Conservation (phyloP, 2,888 invertebrate species). For the Boloria selene region DNA sequence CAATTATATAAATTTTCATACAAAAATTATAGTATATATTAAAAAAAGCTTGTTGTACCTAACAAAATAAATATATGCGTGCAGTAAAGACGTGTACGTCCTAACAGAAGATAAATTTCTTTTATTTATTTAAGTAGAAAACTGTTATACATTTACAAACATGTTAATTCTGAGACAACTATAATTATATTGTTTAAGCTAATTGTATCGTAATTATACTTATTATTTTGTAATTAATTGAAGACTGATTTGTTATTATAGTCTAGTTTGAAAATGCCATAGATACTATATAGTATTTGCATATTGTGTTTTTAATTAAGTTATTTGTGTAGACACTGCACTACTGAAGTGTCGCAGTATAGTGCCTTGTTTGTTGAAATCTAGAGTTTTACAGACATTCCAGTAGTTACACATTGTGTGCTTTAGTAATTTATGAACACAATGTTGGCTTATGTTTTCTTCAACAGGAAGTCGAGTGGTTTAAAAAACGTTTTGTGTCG, state of each 20-base stretch:
- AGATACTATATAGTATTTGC: conserved; percentile 71
- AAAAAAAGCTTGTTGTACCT: conserved; percentile 15
- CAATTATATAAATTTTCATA: conserved; percentile 25
- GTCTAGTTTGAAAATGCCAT: conserved; percentile 82
- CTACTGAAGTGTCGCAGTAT: conserved; percentile 66
- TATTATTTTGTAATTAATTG: conserved; percentile 74
- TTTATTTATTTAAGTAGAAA: conserved; percentile 27
- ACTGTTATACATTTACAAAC: conserved; percentile 36
- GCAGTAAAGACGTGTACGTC: background rate
- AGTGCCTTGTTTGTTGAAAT: conserved; percentile 78
- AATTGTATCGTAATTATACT: conserved; percentile 57
- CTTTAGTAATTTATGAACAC: conserved; percentile 51
- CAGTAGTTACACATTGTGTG: conserved; percentile 69
- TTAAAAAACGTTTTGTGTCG: conserved; percentile 39
- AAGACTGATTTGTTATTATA: conserved; percentile 83
- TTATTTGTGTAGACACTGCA: conserved; percentile 68
- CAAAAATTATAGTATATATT: conserved; percentile 8
- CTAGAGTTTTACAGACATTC: conserved; percentile 63
- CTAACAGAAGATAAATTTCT: conserved; percentile 9
- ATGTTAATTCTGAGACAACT: conserved; percentile 40
- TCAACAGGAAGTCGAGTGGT: conserved; percentile 33
- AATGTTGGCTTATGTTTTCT: conserved; percentile 29
- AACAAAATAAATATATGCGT: conserved; percentile 10
- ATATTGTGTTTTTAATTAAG: conserved; percentile 57
- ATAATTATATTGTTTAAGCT: conserved; percentile 44